Evolutionary conservation across 2,113 vertebrate species (phyloP).

Genomic region (Trematomus loennbergii): DNA sequence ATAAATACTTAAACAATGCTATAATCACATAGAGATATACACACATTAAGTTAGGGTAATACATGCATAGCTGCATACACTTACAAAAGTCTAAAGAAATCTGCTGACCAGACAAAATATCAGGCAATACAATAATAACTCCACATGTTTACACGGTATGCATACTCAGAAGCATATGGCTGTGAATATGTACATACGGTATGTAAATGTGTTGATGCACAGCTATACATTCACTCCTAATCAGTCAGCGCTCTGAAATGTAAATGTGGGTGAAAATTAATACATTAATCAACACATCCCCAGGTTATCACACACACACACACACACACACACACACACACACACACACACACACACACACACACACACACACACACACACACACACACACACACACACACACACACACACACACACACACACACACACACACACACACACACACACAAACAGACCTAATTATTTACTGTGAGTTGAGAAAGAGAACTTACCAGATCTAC

Average conservation of each 20-base stretch:
- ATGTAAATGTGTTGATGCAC: background rate
- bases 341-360: background rate
- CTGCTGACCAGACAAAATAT: background rate
- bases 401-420: too few species aligned
- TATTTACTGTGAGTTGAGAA: background rate
- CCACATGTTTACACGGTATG: background rate
- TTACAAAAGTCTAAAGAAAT: background rate
- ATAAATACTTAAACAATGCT: background rate
- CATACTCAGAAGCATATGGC: background rate
- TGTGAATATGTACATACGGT: background rate
- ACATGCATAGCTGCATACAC: too few species aligned
- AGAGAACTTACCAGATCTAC: background rate
- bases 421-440: background rate
- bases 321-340: background rate
- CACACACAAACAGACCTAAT: constrained; percentile 14
- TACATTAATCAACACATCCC: constrained; percentile 16
- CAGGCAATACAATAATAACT: background rate
- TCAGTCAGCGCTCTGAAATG: constrained; percentile 34
- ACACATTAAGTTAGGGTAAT: too few species aligned
- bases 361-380: background rate
- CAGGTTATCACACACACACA: constrained; percentile 11
- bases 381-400: background rate
- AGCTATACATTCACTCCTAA: constrained; percentile 15
- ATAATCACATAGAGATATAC: background rate
- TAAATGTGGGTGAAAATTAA: constrained; percentile 29